Evolutionary conservation across 2,797 vertebrate species (phyloP).

Genomic region (Setipinna tenuifilis): DNA sequence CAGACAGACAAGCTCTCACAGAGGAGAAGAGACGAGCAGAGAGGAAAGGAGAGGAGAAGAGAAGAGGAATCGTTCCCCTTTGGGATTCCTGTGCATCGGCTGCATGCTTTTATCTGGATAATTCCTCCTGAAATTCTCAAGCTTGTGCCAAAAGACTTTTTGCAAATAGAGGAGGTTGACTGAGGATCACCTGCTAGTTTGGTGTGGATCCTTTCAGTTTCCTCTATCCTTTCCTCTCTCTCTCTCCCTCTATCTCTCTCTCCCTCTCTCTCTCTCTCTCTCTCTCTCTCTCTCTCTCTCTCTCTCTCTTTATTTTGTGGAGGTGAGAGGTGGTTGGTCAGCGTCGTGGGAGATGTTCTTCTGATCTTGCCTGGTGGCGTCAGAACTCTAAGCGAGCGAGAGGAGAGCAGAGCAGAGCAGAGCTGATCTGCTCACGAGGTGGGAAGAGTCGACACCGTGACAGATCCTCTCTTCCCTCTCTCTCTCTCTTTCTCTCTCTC

Average conservation of each 20-base stretch:
- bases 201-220: background rate
- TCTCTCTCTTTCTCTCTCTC: background rate
- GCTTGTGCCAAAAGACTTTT: constrained; percentile 22
- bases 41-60: too few relatives aligned
- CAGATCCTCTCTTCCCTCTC: background rate
- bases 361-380: background rate
- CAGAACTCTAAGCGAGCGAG: background rate
- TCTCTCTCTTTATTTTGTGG: background rate
- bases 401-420: too few relatives aligned
- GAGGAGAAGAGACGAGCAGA: background rate
- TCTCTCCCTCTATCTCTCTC: constrained; percentile 28
- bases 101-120: constrained; percentile 2
- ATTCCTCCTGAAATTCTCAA: constrained; percentile 30
- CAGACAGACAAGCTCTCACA: constrained; percentile 22
- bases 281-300: constrained; percentile 13
- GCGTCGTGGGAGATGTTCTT: background rate
- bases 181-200: constrained; percentile 1
- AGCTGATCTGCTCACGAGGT: background rate
- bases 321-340: background rate
- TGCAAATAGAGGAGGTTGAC: background rate
- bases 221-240: constrained; percentile 17
- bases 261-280: constrained; percentile 18
- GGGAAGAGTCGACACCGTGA: constrained; percentile 11
- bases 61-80: background rate
- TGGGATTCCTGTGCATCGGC: constrained; percentile 3